Conservation (phyloP, 2,797 vertebrate genomes). For the Cryptoblepharus egeriae region DNA sequence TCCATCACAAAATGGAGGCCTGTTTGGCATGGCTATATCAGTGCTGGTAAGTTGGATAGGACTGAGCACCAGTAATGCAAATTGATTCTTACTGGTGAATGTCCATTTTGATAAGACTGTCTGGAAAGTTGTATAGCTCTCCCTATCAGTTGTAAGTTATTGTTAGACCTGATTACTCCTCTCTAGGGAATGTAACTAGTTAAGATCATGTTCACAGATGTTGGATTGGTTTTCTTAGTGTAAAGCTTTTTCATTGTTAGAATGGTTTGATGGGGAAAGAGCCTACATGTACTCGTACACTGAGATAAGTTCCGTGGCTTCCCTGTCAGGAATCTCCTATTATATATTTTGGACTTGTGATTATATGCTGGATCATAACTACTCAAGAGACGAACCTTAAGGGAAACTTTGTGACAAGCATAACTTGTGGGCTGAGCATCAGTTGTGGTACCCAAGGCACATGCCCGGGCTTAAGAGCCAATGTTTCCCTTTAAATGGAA, state of each 20-base stretch:
- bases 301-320: background rate
- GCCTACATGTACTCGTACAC: too few species aligned
- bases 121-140: background rate
- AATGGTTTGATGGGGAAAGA: background rate
- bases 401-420: too few species aligned
- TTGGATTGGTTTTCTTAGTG: background rate
- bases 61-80: background rate
- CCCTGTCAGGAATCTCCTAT: background rate
- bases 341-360: too few species aligned
- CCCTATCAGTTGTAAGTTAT: background rate
- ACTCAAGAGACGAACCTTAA: too few species aligned
- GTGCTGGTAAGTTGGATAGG: too few species aligned
- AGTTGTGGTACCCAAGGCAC: too few species aligned
- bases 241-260: background rate
- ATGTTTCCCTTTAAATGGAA: too few species aligned
- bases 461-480: too few species aligned
- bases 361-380: too few species aligned
- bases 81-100: background rate
- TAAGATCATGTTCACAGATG: background rate
- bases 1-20: too few species aligned
- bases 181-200: background rate
- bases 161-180: background rate
- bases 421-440: too few species aligned
- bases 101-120: background rate
- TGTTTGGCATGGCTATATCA: too few species aligned